Conservation (phyloP, 64 coral and sea anemone genomes). For the Astreopora myriophthalma region DNA sequence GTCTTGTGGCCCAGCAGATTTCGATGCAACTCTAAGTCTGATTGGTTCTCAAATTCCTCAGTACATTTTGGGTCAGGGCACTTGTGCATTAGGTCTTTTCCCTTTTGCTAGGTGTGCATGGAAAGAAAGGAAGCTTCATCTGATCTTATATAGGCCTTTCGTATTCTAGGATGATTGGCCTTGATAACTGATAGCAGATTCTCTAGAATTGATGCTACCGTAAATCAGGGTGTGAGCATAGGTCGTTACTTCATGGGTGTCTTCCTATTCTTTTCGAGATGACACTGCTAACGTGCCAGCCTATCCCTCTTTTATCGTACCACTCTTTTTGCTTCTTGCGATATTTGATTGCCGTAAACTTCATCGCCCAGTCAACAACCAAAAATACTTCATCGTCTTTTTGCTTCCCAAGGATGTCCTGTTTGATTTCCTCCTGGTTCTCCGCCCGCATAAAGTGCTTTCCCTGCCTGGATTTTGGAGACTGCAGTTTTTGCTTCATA, state of each 20-base stretch:
- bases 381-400: not conserved
- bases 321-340: slow-evolving; percentile 32
- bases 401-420: not conserved
- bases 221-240: slow-evolving; percentile 24
- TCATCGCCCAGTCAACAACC: slow-evolving; percentile 60
- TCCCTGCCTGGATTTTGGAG: slow-evolving; percentile 34
- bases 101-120: too few species aligned
- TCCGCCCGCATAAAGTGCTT: slow-evolving; percentile 10
- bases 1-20: too few species aligned
- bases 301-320: slow-evolving; percentile 26
- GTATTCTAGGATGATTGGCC: not conserved
- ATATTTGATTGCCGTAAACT: slow-evolving; percentile 17
- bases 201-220: slow-evolving; percentile 1
- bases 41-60: too few species aligned
- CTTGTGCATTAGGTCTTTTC: too few species aligned
- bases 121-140: too few species aligned
- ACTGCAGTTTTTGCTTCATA: not conserved
- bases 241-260: slow-evolving; percentile 1
- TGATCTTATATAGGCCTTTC: not conserved
- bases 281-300: slow-evolving; percentile 39
- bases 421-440: slow-evolving; percentile 41
- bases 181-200: not conserved
- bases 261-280: not conserved
- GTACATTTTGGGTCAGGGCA: too few species aligned
- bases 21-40: too few species aligned